A percentile compares a stretch with the other conserved stretches of the same genome.
Evolutionary conservation across 1,140 invertebrate genomes (phyloP).

Genomic region (silkworm (Bombyx mori)): DNA sequence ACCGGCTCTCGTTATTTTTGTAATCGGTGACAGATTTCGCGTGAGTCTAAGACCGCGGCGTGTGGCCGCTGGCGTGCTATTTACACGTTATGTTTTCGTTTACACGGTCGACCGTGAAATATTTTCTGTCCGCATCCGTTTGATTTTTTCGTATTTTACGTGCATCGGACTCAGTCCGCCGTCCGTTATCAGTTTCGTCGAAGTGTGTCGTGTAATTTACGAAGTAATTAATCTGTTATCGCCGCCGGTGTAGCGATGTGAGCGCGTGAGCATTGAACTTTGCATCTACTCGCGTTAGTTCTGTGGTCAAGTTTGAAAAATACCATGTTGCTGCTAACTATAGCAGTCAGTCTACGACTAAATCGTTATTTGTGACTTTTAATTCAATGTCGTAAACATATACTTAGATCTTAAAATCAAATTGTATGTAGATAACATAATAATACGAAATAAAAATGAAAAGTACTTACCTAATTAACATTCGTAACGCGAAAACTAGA

Average conservation of each 20-base stretch:
- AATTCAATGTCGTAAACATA: too few species aligned
- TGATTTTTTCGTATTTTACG: conserved; percentile 27
- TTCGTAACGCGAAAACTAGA: too few species aligned
- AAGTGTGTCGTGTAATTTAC: conserved; percentile 63
- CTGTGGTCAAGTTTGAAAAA: conserved; percentile 10
- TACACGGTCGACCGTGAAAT: conserved; percentile 9
- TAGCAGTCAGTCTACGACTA: not conserved
- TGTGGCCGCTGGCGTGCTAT: conserved; percentile 17
- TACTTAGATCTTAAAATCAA: too few species aligned
- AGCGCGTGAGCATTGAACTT: conserved; percentile 43
- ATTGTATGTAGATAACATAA: too few species aligned
- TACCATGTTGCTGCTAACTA: conserved; percentile 6
- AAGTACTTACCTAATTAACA: too few species aligned
- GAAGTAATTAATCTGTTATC: conserved; percentile 65
- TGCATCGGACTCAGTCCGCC: conserved; percentile 45
- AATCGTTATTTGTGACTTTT: too few species aligned
- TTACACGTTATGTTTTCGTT: conserved; percentile 20
- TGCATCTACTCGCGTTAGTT: conserved; percentile 31
- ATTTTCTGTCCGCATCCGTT: conserved; percentile 20
- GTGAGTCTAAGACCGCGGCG: conserved; percentile 12
- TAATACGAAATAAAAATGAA: too few species aligned
- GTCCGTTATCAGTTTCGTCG: conserved; percentile 45
- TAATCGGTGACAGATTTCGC: conserved; percentile 26
- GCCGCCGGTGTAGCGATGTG: conserved; percentile 33
- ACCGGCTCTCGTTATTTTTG: conserved; percentile 29